Base-by-base conservation (phyloP, 2,113 vertebrate species). In the Rhinopithecus roxellana region DNA sequence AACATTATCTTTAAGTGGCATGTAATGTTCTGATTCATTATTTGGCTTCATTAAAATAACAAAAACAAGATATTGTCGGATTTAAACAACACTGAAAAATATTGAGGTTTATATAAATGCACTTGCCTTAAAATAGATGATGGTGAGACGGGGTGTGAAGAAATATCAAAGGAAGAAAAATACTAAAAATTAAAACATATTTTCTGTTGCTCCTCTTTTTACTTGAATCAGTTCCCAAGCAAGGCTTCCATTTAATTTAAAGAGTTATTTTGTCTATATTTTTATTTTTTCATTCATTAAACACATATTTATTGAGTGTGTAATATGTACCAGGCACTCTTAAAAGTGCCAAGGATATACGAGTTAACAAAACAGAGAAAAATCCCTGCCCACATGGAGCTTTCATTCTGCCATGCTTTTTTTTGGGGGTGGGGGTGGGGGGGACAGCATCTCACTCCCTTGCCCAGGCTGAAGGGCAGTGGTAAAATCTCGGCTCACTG, bases 191-290 rank as follows among this genome's bases (percentile, higher is more conserved):
- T 97, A 97, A 97, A 94, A 96, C 43, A 43, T 22, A 70, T 80
- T 93, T 97, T 96, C 43, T 72, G n/a, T 74, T 93, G 94, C 82
- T 95, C 92, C n/a, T 97, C 50, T 92, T 92, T 95, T 87, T 74
- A 91, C 48, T 95, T 90, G 93, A 95, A 57, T 89, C 52, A 40
- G 72, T 94, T 96, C 85, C 59, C 80, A 90, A 83, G 92, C 50
- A 93, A 96, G 93, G 57, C 43, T 84, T 95, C 75, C 80, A 94
- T 96, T 97, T 97, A 95, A 96, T 96, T 96, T 97, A 96, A 96
- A 96, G 94, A 94, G 96, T 97, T 94, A 89, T 98, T 93, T 81
- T 30, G 89, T 85, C 78, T 43, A 43, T 43, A 43, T 43, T 5
- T 43, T 43, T 40, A 40, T 4, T 43, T 43, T 43, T 43, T 43